These are phyloP conservation scores for Saccopteryx bilineata DNA, from an alignment of 2,113 vertebrate genomes.

Conservation along the genomic window DNA sequence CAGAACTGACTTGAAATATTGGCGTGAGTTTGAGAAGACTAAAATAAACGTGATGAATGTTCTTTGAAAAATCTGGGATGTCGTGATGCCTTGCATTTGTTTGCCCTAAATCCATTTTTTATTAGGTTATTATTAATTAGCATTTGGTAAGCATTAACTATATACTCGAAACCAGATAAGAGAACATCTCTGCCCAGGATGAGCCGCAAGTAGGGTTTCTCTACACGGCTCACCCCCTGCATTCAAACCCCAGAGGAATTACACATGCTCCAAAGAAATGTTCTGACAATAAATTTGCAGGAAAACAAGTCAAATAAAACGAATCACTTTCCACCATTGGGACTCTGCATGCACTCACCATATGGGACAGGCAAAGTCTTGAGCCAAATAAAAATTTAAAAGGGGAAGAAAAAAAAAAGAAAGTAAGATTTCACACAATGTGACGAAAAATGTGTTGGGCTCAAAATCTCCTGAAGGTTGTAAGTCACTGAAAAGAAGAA, in stretches of 20 bases:
- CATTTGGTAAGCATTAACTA: constrained; percentile 69
- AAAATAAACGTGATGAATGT: constrained; percentile 68
- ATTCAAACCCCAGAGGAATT: constrained; percentile 42
- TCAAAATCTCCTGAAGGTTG: constrained; percentile 53
- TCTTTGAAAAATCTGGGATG: constrained; percentile 73
- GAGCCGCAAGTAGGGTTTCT: constrained; percentile 1
- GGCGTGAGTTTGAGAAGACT: constrained; percentile 57
- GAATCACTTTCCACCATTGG: constrained; percentile 26
- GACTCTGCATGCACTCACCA: constrained; percentile 35
- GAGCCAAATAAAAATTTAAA: constrained; percentile 68
- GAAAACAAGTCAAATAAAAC: constrained; percentile 71
- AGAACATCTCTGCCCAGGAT: constrained; percentile 36
- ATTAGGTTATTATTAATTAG: constrained; percentile 82
- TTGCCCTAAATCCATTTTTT: constrained; percentile 80
- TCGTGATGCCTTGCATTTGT: constrained; percentile 64
- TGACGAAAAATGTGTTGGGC: constrained; percentile 49
- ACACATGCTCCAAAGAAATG: constrained; percentile 66
- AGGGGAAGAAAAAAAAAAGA: not conserved
- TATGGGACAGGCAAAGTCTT: constrained; percentile 54
- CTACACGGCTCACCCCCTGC: constrained; percentile 8
- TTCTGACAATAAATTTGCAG: constrained; percentile 60
- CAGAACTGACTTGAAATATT: constrained; percentile 61
- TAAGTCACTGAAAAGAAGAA: constrained; percentile 68
- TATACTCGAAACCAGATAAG: constrained; percentile 50
- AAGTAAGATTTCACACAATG: constrained; percentile 62